Conservation (phyloP, 1,140 invertebrate species). For the Drosophila parvula region DNA sequence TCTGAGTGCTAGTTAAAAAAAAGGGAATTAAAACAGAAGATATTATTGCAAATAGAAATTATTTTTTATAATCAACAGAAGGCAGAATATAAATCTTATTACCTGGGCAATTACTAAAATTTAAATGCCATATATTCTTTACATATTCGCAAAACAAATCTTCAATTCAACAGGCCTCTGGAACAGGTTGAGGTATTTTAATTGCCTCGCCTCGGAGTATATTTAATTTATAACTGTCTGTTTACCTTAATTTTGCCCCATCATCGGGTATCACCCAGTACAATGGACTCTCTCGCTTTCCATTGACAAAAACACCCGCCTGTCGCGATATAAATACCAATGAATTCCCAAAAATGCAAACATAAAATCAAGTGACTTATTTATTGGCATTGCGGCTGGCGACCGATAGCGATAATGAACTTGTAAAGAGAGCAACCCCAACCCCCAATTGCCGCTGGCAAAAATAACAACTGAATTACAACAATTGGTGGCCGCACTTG, state of each 20-base stretch:
- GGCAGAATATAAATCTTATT: slow-evolving; percentile 24
- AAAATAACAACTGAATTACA: slow-evolving; percentile 45
- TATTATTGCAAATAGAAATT: neutral
- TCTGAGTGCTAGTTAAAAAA: slow-evolving; percentile 4
- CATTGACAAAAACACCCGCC: slow-evolving; percentile 42
- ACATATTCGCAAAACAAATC: slow-evolving; percentile 37
- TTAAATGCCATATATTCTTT: slow-evolving; percentile 22
- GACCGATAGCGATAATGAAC: slow-evolving; percentile 65
- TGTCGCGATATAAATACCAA: neutral
- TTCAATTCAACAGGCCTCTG: slow-evolving; percentile 40
- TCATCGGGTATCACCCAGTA: slow-evolving; percentile 26
- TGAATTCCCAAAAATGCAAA: neutral
- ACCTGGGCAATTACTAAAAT: slow-evolving; percentile 23
- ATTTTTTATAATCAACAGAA: neutral
- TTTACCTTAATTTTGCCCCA: slow-evolving; percentile 31
- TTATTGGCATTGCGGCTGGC: slow-evolving; percentile 14
- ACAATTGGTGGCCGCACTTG: slow-evolving; percentile 33
- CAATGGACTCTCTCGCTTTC: slow-evolving; percentile 30
- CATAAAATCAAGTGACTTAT: slow-evolving; percentile 24
- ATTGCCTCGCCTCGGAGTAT: slow-evolving; percentile 19
- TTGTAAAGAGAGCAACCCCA: slow-evolving; percentile 48
- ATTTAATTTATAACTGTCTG: slow-evolving; percentile 44
- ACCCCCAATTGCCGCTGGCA: slow-evolving; percentile 31
- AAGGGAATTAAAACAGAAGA: neutral
- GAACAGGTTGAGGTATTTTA: slow-evolving; percentile 44